Conservation (phyloP, 2,888 invertebrate genomes). For the Idaea aversata region DNA sequence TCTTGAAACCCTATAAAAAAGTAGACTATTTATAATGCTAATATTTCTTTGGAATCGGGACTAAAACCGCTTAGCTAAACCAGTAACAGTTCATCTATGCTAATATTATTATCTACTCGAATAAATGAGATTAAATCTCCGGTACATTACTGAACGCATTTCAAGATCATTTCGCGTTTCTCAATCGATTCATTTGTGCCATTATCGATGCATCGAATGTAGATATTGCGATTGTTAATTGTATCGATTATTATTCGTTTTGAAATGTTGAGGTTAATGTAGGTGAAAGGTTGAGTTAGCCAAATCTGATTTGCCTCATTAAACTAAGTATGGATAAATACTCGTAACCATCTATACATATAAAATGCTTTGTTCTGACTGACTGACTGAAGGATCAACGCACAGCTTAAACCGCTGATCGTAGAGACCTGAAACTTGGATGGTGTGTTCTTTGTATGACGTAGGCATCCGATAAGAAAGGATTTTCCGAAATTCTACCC, state of each 20-base stretch:
- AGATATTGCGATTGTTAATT: neutral
- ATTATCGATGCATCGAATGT: neutral
- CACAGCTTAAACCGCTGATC: too few relatives aligned
- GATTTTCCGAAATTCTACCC: too few relatives aligned
- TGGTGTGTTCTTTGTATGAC: too few relatives aligned
- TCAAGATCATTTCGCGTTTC: neutral
- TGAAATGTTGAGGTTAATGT: neutral
- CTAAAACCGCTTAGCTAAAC: neutral
- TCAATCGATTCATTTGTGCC: neutral
- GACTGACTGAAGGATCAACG: too few relatives aligned
- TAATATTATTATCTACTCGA: neutral
- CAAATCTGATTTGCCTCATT: neutral
- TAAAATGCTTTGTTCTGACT: too few relatives aligned
- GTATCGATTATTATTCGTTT: neutral
- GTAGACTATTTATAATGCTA: too few relatives aligned
- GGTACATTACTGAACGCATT: neutral
- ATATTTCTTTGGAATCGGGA: too few relatives aligned
- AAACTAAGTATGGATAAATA: neutral
- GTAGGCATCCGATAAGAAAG: too few relatives aligned
- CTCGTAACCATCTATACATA: too few relatives aligned
- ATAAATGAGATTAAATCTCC: neutral
- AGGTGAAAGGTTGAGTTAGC: neutral
- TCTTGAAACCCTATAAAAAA: too few relatives aligned
- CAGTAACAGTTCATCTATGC: neutral
- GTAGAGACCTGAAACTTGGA: too few relatives aligned